phyloP scores from a whole-genome alignment of 2,113 vertebrate species.

The Pogonocichla stellata region DNA sequence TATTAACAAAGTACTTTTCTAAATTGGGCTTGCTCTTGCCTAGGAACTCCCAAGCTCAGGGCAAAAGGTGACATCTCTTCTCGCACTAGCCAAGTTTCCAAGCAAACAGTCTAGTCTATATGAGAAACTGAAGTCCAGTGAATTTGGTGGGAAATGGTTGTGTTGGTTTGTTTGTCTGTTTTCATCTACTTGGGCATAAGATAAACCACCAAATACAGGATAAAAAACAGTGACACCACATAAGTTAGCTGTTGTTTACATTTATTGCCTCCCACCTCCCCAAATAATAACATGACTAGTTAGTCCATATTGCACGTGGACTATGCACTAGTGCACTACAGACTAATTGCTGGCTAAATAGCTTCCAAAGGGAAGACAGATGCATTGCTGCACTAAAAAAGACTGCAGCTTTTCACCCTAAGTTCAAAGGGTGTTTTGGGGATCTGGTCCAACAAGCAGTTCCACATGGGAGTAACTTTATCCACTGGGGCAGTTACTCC shows the following conservation, averaged over 20 bases:
- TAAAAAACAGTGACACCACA: neutral
- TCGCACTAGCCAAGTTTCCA: neutral
- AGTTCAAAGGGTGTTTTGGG: neutral
- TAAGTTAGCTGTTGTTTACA: neutral
- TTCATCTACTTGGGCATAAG: neutral
- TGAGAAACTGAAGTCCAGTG: neutral
- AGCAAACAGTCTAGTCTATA: neutral
- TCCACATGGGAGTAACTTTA: neutral
- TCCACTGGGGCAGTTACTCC: neutral
- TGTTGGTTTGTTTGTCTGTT: neutral
- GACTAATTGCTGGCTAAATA: neutral
- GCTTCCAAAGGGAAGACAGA: neutral
- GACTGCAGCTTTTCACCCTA: neutral
- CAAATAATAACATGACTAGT: neutral
- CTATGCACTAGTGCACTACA: neutral
- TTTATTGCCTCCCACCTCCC: neutral
- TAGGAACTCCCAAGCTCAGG: neutral
- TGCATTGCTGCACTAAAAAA: neutral
- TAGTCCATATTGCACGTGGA: neutral
- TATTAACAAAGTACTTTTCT: neutral
- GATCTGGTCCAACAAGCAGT: neutral
- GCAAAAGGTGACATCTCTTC: neutral
- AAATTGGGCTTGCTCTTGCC: neutral
- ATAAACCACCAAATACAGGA: neutral
- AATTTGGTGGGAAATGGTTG: neutral